These are phyloP conservation scores for Acrocephalus scirpaceus DNA, from an alignment of 2,797 vertebrate genomes.

Conservation along the genomic window DNA sequence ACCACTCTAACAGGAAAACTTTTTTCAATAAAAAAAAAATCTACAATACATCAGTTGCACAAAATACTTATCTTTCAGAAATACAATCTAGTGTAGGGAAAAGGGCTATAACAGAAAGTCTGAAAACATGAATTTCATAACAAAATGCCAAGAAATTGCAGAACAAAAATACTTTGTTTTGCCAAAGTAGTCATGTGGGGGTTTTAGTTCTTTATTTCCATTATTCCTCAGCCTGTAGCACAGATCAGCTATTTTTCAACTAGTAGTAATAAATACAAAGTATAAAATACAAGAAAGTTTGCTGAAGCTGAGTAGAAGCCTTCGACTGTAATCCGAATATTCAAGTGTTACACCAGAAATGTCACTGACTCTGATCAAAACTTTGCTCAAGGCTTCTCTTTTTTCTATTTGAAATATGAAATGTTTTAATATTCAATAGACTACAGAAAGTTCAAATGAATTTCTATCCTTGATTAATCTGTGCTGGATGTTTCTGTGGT, in stretches of 20 bases:
- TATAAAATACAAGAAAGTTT: background rate
- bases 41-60: background rate
- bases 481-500: conserved; percentile 12
- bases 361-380: conserved; percentile 12
- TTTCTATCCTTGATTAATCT: conserved; percentile 50
- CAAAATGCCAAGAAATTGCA: background rate
- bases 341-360: conserved; percentile 16
- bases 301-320: background rate
- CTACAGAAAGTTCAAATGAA: conserved; percentile 40
- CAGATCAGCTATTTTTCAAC: background rate
- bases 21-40: background rate
- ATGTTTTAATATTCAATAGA: conserved; percentile 48
- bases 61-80: background rate
- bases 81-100: background rate
- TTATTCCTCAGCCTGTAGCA: background rate
- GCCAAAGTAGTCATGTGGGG: background rate
- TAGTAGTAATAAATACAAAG: background rate
- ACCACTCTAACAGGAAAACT: background rate
- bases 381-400: background rate
- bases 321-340: background rate
- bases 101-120: background rate
- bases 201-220: background rate
- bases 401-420: conserved; percentile 31
- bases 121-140: background rate
- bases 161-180: background rate